These are phyloP conservation scores for Holothuria leucospilota DNA, from an alignment of 53 echinoderm and acorn worm genomes.

Conservation along the genomic window DNA sequence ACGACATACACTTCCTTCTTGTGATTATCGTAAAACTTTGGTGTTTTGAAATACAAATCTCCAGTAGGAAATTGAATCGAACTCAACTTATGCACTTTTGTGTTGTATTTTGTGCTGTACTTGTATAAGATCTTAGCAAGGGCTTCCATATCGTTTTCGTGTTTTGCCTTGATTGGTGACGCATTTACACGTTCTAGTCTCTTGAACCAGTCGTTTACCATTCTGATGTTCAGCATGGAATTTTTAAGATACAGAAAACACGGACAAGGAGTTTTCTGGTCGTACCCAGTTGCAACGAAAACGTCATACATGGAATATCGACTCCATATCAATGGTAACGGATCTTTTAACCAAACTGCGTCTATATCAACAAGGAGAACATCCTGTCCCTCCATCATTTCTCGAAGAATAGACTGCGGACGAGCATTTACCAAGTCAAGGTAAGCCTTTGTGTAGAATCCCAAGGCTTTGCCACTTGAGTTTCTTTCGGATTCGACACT, in stretches of 20 bases:
- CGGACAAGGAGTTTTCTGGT: slow-evolving; percentile 52
- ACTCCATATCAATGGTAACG: slow-evolving; percentile 45
- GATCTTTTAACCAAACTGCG: slow-evolving; percentile 65
- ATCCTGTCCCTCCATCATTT: slow-evolving; percentile 36
- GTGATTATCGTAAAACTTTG: slow-evolving; percentile 37
- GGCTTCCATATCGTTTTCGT: slow-evolving; percentile 55
- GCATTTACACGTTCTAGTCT: slow-evolving; percentile 31
- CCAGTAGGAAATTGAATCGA: slow-evolving; percentile 56
- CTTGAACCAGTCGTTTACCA: slow-evolving; percentile 51
- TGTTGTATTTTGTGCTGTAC: background rate
- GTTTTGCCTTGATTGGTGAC: slow-evolving; percentile 12
- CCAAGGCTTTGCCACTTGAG: background rate
- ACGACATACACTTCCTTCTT: slow-evolving; percentile 55
- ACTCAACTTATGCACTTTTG: slow-evolving; percentile 39
- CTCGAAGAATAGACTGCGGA: slow-evolving; percentile 42
- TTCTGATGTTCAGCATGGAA: slow-evolving; percentile 2
- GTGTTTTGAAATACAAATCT: slow-evolving; percentile 47
- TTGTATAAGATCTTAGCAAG: slow-evolving; percentile 47
- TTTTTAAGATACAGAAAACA: slow-evolving; percentile 58
- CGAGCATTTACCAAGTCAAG: slow-evolving; percentile 47
- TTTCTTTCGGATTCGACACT: background rate
- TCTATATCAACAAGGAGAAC: slow-evolving; percentile 61
- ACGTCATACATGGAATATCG: slow-evolving; percentile 27
- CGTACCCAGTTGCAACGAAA: slow-evolving; percentile 54
- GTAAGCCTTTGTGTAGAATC: slow-evolving; percentile 53